Conservation (phyloP, 2,113 vertebrate genomes). For the Gymnorhina tibicen region DNA sequence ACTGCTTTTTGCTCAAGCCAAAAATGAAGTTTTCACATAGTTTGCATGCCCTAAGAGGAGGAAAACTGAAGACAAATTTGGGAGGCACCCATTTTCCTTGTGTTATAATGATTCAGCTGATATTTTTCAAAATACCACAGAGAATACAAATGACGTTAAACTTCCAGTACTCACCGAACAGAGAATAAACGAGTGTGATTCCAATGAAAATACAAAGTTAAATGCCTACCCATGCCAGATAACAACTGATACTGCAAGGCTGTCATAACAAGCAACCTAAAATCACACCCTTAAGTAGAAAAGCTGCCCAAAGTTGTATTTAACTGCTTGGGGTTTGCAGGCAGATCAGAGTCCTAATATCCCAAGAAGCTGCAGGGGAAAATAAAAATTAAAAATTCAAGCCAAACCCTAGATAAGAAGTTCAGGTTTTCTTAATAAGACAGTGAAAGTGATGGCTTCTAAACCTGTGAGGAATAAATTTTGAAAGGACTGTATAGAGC, state of each 20-base stretch:
- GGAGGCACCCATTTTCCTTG: not conserved
- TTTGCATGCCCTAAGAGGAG: not conserved
- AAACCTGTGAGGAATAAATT: not conserved
- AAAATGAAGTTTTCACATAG: slow-evolving; percentile 20
- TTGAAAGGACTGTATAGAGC: not conserved
- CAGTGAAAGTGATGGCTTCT: not conserved
- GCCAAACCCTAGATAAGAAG: not conserved
- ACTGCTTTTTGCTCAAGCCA: not conserved
- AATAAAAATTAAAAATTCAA: not conserved
- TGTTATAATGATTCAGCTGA: not conserved
- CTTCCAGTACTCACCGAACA: not conserved
- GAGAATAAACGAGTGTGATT: not conserved
- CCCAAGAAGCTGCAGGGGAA: not conserved
- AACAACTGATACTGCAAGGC: not conserved
- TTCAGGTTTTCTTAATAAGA: not conserved
- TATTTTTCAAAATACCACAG: slow-evolving; percentile 24
- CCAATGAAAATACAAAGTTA: not conserved
- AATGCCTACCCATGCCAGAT: not conserved
- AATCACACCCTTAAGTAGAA: not conserved
- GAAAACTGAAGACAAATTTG: not conserved
- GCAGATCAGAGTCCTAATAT: not conserved
- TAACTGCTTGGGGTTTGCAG: not conserved
- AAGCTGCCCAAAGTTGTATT: not conserved
- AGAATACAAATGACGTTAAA: slow-evolving; percentile 3
- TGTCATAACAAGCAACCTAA: not conserved